Percentiles rank a stretch among this genome's conserved stretches.
phyloP scores from a whole-genome alignment of 1,140 invertebrate species.

The Apis cerana region DNA sequence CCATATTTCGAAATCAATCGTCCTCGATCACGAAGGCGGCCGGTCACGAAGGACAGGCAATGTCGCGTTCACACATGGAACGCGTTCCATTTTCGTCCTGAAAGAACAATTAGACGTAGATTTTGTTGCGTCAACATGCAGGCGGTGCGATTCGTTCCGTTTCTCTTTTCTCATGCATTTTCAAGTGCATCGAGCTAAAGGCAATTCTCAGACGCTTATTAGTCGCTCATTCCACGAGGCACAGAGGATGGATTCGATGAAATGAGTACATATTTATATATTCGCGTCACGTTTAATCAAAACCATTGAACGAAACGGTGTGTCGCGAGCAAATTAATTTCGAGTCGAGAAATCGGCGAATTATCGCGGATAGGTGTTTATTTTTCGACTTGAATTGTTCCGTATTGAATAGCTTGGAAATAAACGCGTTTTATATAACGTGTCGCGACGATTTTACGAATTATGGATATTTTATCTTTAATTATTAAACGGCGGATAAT shows the following conservation, averaged over 20 bases:
- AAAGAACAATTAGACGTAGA: conserved; percentile 68
- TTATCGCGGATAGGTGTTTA: too few species aligned
- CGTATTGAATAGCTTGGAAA: too few species aligned
- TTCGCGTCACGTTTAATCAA: not conserved
- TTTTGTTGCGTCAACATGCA: conserved; percentile 68
- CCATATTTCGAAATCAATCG: conserved; percentile 29
- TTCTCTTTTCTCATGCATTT: conserved; percentile 69
- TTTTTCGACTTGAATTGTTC: too few species aligned
- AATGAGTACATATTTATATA: conserved; percentile 30
- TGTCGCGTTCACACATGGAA: conserved; percentile 37
- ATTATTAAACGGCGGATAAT: too few species aligned
- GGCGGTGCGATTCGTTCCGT: conserved; percentile 66
- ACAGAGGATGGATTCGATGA: conserved; percentile 66
- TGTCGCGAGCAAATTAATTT: too few species aligned
- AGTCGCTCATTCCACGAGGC: conserved; percentile 66
- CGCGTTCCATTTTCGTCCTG: conserved; percentile 55
- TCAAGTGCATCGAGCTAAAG: conserved; percentile 64
- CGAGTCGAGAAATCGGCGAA: too few species aligned
- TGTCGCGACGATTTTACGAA: too few species aligned
- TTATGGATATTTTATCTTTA: too few species aligned
- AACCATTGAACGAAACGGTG: not conserved
- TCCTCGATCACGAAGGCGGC: conserved; percentile 3
- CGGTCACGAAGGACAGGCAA: conserved; percentile 8
- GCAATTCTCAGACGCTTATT: conserved; percentile 64
- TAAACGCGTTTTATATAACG: too few species aligned